Conservation (phyloP, 2,888 invertebrate genomes). For the Ryuthela nishihirai region DNA sequence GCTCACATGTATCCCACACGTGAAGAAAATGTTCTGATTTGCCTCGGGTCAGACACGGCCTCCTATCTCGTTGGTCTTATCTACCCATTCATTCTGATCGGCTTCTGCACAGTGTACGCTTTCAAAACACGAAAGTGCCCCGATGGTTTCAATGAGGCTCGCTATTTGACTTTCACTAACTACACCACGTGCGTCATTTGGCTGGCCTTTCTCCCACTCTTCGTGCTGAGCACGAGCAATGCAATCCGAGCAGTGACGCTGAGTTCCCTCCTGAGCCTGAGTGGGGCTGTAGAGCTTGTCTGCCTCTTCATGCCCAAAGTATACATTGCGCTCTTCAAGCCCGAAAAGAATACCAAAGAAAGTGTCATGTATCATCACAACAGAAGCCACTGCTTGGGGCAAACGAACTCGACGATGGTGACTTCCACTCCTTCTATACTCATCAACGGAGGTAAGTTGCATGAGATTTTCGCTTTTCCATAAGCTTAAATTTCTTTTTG, state of each 20-base stretch:
- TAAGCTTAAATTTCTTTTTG: not conserved
- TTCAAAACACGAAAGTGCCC: conserved; percentile 59
- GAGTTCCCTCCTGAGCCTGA: conserved; percentile 56
- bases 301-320: conserved; percentile 59
- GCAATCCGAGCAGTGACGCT: conserved; percentile 56
- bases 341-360: conserved; percentile 59
- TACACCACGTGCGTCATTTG: conserved; percentile 59
- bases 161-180: conserved; percentile 58
- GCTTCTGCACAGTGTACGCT: conserved; percentile 57
- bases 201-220: conserved; percentile 59
- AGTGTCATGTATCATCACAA: conserved; percentile 54
- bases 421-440: conserved; percentile 19
- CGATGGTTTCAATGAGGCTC: conserved; percentile 59
- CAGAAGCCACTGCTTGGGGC: conserved; percentile 12
- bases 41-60: conserved; percentile 54
- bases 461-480: not conserved
- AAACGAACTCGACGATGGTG: not conserved
- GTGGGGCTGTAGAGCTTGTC: conserved; percentile 56
- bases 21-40: conserved; percentile 47
- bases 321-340: conserved; percentile 58
- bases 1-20: conserved; percentile 51
- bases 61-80: conserved; percentile 56
- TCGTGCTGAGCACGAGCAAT: conserved; percentile 54
- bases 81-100: conserved; percentile 57
- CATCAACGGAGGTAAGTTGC: conserved; percentile 25